phyloP scores from a whole-genome alignment of 2,888 invertebrate species.

The Melieria omissa region DNA sequence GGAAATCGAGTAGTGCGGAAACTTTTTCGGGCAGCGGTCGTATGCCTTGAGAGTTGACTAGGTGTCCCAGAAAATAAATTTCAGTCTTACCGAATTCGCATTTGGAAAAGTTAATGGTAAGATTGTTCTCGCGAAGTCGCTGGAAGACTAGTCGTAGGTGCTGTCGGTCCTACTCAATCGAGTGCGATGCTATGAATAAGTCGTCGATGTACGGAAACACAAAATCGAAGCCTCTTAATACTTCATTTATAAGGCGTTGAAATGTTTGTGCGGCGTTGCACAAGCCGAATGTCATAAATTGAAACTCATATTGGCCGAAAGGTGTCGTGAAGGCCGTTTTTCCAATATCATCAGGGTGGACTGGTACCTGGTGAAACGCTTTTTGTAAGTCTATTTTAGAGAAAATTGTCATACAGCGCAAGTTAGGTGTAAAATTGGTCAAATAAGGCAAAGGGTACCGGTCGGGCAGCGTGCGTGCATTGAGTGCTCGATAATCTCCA shows the following conservation, averaged over 20 bases:
- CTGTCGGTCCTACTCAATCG: neutral
- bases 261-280: conserved; percentile 24
- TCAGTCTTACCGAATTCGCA: conserved; percentile 33
- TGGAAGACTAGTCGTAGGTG: neutral
- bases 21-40: conserved; percentile 35
- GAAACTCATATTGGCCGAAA: neutral
- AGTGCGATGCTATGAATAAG: conserved; percentile 32
- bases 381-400: neutral
- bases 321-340: conserved; percentile 4
- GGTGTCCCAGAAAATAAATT: conserved; percentile 35
- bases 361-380: neutral
- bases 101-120: conserved; percentile 30
- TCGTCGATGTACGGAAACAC: conserved; percentile 42
- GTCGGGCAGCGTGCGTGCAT: conserved; percentile 20
- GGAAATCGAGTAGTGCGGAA: conserved; percentile 7
- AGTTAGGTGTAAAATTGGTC: neutral
- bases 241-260: conserved; percentile 4
- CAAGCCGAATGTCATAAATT: conserved; percentile 32
- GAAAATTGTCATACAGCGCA: neutral
- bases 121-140: neutral
- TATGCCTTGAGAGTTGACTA: conserved; percentile 38
- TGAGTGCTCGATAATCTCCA: conserved; percentile 29
- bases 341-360: neutral
- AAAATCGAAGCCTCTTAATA: conserved; percentile 12
- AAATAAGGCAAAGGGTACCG: conserved; percentile 19